Conservation (phyloP, 2,888 invertebrate genomes). For the Lasioglossum marginatum region DNA sequence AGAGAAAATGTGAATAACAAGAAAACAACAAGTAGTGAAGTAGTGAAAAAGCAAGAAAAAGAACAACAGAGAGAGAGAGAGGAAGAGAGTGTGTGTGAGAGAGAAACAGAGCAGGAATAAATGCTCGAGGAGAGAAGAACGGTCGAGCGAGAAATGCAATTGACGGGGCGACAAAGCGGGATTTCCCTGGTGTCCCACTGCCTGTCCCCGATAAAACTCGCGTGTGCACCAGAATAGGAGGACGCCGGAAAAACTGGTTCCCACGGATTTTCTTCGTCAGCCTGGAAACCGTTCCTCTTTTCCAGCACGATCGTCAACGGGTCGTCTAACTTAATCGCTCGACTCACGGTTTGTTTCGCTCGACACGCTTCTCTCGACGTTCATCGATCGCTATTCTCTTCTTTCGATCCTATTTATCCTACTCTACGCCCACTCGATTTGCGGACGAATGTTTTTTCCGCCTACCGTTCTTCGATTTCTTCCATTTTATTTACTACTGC, state of each 20-base stretch:
- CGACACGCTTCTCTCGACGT: background rate
- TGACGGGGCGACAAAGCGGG: conserved; percentile 49
- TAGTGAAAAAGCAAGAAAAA: conserved; percentile 10
- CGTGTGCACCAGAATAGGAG: background rate
- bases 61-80: conserved; percentile 19
- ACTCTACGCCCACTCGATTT: background rate
- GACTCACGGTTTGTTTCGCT: conserved; percentile 8
- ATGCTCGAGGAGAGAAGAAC: conserved; percentile 22
- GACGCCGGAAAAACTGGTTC: background rate
- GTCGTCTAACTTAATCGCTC: background rate
- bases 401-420: background rate
- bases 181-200: conserved; percentile 54
- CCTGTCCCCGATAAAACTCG: conserved; percentile 31
- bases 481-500: background rate
- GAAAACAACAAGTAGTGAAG: background rate
- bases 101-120: conserved; percentile 30
- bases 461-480: background rate
- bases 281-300: background rate
- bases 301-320: background rate
- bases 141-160: conserved; percentile 48
- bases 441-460: background rate
- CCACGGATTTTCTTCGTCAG: conserved; percentile 18
- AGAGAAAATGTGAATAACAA: background rate
- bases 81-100: background rate
- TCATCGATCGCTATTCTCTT: background rate